phyloP scores from a whole-genome alignment of 2,113 vertebrate species.

The Raphicerus campestris region DNA sequence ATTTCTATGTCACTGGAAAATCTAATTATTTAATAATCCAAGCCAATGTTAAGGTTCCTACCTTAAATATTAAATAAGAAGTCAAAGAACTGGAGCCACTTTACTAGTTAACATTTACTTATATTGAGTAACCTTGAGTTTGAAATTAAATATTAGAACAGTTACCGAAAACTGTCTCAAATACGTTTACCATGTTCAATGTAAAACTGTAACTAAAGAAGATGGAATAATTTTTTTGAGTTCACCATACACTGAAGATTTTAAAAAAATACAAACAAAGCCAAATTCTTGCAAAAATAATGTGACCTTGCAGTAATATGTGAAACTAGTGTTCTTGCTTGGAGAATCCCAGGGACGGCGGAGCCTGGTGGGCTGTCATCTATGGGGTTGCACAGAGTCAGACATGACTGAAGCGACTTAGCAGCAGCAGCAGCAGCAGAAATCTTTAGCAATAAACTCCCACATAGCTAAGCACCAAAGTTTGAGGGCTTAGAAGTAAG shows the following conservation, averaged over 20 bases:
- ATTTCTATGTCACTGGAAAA: constrained; percentile 28
- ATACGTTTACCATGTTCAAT: not conserved
- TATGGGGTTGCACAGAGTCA: too few relatives aligned
- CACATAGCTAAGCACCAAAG: not conserved
- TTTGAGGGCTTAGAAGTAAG: not conserved
- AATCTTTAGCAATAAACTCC: not conserved
- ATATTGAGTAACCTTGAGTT: constrained; percentile 3
- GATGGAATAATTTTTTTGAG: not conserved
- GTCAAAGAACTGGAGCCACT: not conserved
- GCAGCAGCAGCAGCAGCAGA: not conserved
- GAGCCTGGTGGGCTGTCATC: too few relatives aligned
- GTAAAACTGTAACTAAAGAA: not conserved
- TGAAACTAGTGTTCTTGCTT: not conserved
- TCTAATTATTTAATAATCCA: not conserved
- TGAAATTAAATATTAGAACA: constrained; percentile 35
- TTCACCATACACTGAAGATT: not conserved
- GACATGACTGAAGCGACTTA: too few relatives aligned
- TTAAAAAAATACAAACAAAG: not conserved
- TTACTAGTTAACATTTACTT: constrained; percentile 28
- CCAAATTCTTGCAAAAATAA: not conserved
- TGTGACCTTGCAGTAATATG: not conserved
- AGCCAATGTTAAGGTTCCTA: constrained; percentile 25
- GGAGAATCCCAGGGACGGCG: too few relatives aligned
- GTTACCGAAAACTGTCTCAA: not conserved
- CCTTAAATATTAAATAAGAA: constrained; percentile 30